Evolutionary conservation across 2,888 invertebrate genomes (phyloP), one percentile per base, ranked within the genome.

Genomic region (Campopleginae sp.): DNA sequence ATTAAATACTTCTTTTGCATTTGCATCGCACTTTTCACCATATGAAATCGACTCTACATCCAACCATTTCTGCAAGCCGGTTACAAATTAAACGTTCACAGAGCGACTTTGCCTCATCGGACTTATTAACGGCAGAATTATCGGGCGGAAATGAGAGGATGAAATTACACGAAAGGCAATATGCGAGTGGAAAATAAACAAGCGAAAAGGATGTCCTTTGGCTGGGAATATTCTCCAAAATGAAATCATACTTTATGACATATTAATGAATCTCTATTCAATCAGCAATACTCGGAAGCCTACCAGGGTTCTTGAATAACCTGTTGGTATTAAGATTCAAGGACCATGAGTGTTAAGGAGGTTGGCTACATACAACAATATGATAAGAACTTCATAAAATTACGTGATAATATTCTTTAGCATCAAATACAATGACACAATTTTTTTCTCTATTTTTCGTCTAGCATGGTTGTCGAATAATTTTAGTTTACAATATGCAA

Each of bases 171-270:
- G 5, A n/a, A 48, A n/a, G n/a, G 17, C 14, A 46, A 66, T 72
- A n/a, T 66, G 6, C 7, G 10, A 78, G 19, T 1, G 46, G 70
- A 79, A 46, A 38, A 65, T 33, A 12, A 58, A 19, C 74, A 61
- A 42, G 23, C 51, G 5, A 42, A 79, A 31, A 65, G 48, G 12
- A 31, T 66, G 48, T 46, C 61, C 17, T 12, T 46, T 66, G 19
- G 17, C 8, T 27, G 61, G 51, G 12, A 23, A 3, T 63, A 70
- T 75, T 72, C 66, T 71, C 42, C 51, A 51, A 75, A 38, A 65
- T 38, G 7, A 75, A 85, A 75, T 85, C n/a, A n/a, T 74, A 63
- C 51, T 77, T 82, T 75, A 71, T 79, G 79, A 70, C 65, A 82
- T 70, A 44, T 54, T 70, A 70, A 65, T 14, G 58, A 31, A 76